phyloP scores from a whole-genome alignment of 1,140 invertebrate genomes.

The Danaus plexippus region DNA sequence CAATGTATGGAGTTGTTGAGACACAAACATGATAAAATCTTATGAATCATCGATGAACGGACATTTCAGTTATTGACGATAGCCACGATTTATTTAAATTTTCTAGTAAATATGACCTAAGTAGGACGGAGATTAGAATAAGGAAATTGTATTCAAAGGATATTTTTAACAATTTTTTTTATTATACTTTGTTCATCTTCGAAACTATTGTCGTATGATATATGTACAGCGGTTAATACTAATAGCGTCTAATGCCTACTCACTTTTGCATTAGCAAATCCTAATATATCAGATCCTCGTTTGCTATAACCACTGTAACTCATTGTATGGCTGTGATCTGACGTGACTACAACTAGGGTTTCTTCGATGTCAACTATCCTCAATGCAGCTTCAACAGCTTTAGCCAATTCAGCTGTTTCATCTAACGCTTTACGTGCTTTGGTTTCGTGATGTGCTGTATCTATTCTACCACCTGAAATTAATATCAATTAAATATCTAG shows the following conservation, averaged over 20 bases:
- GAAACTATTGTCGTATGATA: too few relatives aligned
- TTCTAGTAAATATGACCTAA: too few relatives aligned
- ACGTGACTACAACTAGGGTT: slow-evolving; percentile 84
- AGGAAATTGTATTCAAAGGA: too few relatives aligned
- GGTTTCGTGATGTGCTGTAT: slow-evolving; percentile 88
- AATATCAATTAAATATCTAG: slow-evolving; percentile 1
- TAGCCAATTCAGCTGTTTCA: slow-evolving; percentile 84
- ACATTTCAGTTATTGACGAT: too few relatives aligned
- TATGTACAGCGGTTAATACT: too few relatives aligned
- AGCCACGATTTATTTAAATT: too few relatives aligned
- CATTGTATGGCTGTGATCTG: slow-evolving; percentile 88
- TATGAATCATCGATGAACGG: too few relatives aligned
- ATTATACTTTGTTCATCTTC: too few relatives aligned
- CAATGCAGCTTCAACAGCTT: slow-evolving; percentile 79
- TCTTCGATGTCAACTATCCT: slow-evolving; percentile 79
- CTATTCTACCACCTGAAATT: slow-evolving; percentile 82
- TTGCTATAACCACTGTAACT: slow-evolving; percentile 81
- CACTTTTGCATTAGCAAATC: slow-evolving; percentile 54
- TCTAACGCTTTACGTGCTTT: slow-evolving; percentile 83
- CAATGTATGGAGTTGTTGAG: too few relatives aligned
- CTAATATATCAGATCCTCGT: slow-evolving; percentile 76
- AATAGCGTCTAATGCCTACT: slow-evolving; percentile 5
- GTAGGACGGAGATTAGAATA: too few relatives aligned
- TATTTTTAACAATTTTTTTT: too few relatives aligned
- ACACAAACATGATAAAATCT: too few relatives aligned